Conservation (phyloP, 2,888 invertebrate genomes). For the Troides oblongomaculatus region DNA sequence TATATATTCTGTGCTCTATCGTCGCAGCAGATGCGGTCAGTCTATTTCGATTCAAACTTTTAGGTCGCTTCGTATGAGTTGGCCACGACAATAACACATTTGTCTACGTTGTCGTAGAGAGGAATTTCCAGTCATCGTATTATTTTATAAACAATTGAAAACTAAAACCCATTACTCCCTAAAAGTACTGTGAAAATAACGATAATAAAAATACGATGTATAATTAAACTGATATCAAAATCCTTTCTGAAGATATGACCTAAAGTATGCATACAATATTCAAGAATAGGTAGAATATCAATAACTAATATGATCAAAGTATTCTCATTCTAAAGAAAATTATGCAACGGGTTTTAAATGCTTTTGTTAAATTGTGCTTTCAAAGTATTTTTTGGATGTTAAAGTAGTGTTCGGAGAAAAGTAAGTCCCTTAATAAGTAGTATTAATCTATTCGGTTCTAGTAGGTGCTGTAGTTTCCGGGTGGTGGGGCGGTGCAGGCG, state of each 20-base stretch:
- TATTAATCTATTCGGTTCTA: not conserved
- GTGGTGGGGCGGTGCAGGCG: slow-evolving; percentile 51
- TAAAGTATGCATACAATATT: not conserved
- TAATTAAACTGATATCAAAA: not conserved
- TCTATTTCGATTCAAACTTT: slow-evolving; percentile 9
- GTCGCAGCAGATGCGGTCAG: slow-evolving; percentile 4
- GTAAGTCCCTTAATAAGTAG: not conserved
- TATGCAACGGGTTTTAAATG: not conserved
- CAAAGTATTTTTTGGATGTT: not conserved
- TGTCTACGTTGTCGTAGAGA: not conserved
- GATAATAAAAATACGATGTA: not conserved
- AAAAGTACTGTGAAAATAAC: not conserved
- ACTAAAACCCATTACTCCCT: not conserved
- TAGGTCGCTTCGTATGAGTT: slow-evolving; percentile 2
- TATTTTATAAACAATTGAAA: not conserved
- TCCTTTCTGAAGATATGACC: not conserved
- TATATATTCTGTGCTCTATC: slow-evolving; percentile 18
- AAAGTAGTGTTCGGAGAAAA: not conserved
- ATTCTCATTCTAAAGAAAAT: not conserved
- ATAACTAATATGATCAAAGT: not conserved
- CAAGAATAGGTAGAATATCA: not conserved
- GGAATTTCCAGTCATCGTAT: not conserved
- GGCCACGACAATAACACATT: not conserved
- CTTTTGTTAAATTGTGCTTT: not conserved
- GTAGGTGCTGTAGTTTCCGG: slow-evolving; percentile 44